These are phyloP conservation scores for Psilopogon haemacephalus DNA, from an alignment of 2,113 vertebrate genomes.

Conservation along the genomic window DNA sequence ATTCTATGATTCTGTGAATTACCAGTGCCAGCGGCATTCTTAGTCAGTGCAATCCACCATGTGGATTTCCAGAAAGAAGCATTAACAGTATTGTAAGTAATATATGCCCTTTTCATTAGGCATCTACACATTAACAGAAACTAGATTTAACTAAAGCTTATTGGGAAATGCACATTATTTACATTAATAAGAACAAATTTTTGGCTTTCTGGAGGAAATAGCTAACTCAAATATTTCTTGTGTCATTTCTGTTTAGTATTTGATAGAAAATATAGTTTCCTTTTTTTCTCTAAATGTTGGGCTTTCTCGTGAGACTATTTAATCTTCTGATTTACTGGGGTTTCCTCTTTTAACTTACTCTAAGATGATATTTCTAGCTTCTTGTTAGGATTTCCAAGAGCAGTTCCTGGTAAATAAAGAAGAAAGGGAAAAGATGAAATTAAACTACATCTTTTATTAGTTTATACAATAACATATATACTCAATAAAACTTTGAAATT, in stretches of 20 bases:
- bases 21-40: not conserved
- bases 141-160: not conserved
- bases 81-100: not conserved
- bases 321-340: not conserved
- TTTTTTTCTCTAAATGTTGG: not conserved
- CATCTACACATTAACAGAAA: not conserved
- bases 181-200: not conserved
- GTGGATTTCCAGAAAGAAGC: not conserved
- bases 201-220: not conserved
- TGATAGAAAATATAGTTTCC: not conserved
- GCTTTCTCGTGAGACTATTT: not conserved
- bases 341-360: not conserved
- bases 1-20: not conserved
- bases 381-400: not conserved
- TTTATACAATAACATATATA: not conserved
- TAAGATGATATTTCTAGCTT: not conserved
- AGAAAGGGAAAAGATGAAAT: not conserved
- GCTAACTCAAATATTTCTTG: not conserved
- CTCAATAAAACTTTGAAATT: not conserved
- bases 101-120: not conserved
- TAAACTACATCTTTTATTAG: not conserved
- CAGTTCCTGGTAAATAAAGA: not conserved
- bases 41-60: not conserved
- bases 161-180: not conserved
- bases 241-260: not conserved